Conservation (phyloP, 2,113 vertebrate species). For the Lophura nycthemera region DNA sequence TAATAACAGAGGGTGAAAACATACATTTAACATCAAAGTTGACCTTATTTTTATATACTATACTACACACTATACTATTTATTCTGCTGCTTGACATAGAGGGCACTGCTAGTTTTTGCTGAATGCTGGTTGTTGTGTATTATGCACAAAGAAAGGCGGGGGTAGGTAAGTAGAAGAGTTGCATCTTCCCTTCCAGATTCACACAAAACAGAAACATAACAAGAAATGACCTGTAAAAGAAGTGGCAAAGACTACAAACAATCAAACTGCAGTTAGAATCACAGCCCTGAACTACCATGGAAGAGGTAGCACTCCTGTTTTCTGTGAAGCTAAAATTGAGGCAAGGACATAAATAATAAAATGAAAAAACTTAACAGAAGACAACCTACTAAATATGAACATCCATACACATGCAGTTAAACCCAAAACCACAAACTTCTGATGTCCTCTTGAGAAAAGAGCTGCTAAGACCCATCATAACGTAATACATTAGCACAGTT, state of each 20-base stretch:
- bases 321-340: neutral
- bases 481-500: neutral
- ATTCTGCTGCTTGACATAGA: neutral
- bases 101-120: neutral
- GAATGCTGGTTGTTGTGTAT: neutral
- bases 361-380: neutral
- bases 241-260: neutral
- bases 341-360: neutral
- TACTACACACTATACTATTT: neutral
- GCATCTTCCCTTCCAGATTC: neutral
- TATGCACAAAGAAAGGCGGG: neutral
- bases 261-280: neutral
- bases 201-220: neutral
- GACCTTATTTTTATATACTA: neutral
- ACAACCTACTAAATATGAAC: neutral
- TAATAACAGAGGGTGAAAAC: neutral
- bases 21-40: neutral
- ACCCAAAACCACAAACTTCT: neutral
- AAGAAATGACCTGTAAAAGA: neutral
- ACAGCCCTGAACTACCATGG: neutral
- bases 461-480: neutral
- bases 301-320: neutral
- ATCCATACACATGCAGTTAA: neutral
- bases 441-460: neutral
- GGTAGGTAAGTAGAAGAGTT: neutral